phyloP scores from a whole-genome alignment of 53 echinoderm and acorn worm species.

The Arbacia lixula region DNA sequence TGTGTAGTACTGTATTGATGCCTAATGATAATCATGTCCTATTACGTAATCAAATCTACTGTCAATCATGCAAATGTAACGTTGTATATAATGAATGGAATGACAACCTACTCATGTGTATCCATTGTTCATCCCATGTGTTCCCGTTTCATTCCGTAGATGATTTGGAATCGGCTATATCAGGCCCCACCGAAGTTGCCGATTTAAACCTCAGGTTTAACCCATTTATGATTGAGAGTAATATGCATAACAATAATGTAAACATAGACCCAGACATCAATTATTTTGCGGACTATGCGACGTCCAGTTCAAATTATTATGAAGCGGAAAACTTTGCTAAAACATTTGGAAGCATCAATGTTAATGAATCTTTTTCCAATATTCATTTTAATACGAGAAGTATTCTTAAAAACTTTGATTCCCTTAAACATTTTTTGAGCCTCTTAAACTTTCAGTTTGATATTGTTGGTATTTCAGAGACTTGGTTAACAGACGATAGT shows the following conservation, averaged over 20 bases:
- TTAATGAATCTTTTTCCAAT: not conserved
- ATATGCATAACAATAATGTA: not conserved
- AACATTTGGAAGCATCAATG: not conserved
- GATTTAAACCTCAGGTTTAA: constrained; percentile 3
- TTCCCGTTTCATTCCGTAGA: not conserved
- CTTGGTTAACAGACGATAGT: constrained; percentile 4
- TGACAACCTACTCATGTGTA: not conserved
- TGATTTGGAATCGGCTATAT: not conserved
- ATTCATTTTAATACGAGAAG: constrained; percentile 5
- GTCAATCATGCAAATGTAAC: not conserved
- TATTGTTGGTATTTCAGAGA: constrained; percentile 9
- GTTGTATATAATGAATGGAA: constrained; percentile 3
- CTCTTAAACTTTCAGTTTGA: constrained; percentile 2
- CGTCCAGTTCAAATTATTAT: constrained; percentile 5
- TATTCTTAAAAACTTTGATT: not conserved
- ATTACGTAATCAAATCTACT: constrained; percentile 3
- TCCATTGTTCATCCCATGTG: not conserved
- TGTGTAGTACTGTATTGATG: not conserved
- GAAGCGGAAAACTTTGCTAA: not conserved
- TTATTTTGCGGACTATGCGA: not conserved
- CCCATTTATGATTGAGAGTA: not conserved
- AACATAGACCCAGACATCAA: not conserved
- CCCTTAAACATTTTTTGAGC: constrained; percentile 4
- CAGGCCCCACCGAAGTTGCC: not conserved
- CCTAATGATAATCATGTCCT: not conserved